Evolutionary conservation across 2,113 vertebrate genomes (phyloP).

Genomic region (Colius striatus): DNA sequence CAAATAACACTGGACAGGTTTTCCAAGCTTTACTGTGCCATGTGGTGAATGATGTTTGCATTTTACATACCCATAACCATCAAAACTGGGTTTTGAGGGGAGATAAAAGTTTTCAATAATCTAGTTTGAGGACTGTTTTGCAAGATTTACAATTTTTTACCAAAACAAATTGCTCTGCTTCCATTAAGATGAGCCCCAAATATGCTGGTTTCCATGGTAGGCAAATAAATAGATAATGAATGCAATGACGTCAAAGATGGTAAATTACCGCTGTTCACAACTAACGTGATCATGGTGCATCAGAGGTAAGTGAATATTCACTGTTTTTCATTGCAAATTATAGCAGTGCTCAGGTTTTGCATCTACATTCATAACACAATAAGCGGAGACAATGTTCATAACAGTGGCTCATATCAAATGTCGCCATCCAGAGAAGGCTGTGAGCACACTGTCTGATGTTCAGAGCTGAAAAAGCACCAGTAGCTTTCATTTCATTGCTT

Average conservation of each 20-base stretch:
- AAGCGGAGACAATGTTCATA: neutral
- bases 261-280: neutral
- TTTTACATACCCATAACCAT: neutral
- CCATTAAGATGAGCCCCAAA: neutral
- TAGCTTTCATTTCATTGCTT: constrained; percentile 31
- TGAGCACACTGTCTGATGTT: neutral
- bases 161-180: neutral
- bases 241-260: neutral
- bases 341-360: neutral
- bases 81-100: neutral
- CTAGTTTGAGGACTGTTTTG: neutral
- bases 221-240: neutral
- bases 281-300: neutral
- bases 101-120: neutral
- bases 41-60: neutral
- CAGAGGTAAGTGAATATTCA: neutral
- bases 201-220: neutral
- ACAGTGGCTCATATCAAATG: neutral
- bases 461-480: constrained; percentile 5
- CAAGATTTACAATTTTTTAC: neutral
- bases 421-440: neutral
- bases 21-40: neutral
- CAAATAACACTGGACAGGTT: neutral
- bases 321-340: neutral
- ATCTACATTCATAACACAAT: neutral